Conservation (phyloP, 2,888 invertebrate genomes). For the Hybos culiciformis region DNA sequence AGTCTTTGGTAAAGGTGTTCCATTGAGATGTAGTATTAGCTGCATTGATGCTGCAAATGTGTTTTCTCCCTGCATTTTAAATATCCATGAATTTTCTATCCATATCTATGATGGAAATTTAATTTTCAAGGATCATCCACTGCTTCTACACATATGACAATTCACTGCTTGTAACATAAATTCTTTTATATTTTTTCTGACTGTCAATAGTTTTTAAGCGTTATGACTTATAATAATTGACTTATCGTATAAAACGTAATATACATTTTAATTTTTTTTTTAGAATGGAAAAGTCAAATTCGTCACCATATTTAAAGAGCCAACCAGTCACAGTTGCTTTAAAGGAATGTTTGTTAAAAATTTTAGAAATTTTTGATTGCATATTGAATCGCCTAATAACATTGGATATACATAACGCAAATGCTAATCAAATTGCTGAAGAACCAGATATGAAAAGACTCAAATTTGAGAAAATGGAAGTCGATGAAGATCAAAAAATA, state of each 20-base stretch:
- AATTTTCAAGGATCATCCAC: too few species aligned
- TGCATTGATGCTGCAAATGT: too few species aligned
- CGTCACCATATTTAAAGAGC: conserved; percentile 18
- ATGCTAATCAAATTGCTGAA: conserved; percentile 14
- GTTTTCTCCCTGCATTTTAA: too few species aligned
- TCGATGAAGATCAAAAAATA: conserved; percentile 3
- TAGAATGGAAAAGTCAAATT: conserved; percentile 27
- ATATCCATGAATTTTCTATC: too few species aligned
- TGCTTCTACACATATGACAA: too few species aligned
- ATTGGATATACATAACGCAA: conserved; percentile 21
- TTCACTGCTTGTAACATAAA: too few species aligned
- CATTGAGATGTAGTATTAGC: too few species aligned
- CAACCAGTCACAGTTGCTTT: conserved; percentile 24
- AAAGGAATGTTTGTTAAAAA: conserved; percentile 29
- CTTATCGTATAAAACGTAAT: not conserved
- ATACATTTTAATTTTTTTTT: conserved; percentile 1
- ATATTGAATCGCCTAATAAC: conserved; percentile 24
- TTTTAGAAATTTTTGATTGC: conserved; percentile 30
- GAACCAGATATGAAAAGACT: conserved; percentile 4
- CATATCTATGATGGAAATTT: too few species aligned
- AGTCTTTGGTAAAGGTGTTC: too few species aligned
- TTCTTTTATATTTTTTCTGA: too few species aligned
- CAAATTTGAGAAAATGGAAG: conserved; percentile 11
- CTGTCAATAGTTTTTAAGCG: too few species aligned
- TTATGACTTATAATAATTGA: not conserved